Evolutionary conservation across 2,113 vertebrate species (phyloP).

Genomic region (Lampris megalopsis): DNA sequence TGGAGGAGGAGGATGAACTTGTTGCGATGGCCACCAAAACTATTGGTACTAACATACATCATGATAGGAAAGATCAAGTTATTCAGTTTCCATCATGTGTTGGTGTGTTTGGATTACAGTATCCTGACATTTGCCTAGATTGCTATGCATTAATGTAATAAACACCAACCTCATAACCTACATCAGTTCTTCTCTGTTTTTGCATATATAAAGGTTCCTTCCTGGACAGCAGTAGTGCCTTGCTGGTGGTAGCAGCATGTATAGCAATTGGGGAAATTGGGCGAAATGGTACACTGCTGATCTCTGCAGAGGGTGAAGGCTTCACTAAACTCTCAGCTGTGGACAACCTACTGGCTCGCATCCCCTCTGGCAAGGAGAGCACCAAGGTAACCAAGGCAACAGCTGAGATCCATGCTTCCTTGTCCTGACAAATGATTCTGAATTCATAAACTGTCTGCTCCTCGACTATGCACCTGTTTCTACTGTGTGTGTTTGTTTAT

Average conservation of each 20-base stretch:
- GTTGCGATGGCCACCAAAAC: conserved; percentile 90
- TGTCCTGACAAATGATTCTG: background rate
- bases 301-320: conserved; percentile 88
- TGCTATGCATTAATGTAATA: no score
- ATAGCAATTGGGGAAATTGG: conserved; percentile 95
- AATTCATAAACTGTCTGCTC: background rate
- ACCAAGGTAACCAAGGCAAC: conserved; percentile 84
- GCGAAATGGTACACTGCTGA: conserved; percentile 89
- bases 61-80: no score
- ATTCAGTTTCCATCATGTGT: no score
- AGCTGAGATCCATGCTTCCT: background rate
- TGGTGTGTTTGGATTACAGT: no score
- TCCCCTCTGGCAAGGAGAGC: conserved; percentile 95
- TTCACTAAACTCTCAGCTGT: conserved; percentile 92
- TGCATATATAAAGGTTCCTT: conserved; percentile 81
- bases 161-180: no score
- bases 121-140: no score
- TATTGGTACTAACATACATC: conserved; percentile 82
- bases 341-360: conserved; percentile 90
- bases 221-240: conserved; percentile 88
- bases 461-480: background rate
- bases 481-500: conserved; percentile 3
- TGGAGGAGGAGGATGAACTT: conserved; percentile 86
- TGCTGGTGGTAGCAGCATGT: conserved; percentile 90
- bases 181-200: background rate